phyloP scores from a whole-genome alignment of 2,797 vertebrate genomes.

The Catostomus latipinnis region DNA sequence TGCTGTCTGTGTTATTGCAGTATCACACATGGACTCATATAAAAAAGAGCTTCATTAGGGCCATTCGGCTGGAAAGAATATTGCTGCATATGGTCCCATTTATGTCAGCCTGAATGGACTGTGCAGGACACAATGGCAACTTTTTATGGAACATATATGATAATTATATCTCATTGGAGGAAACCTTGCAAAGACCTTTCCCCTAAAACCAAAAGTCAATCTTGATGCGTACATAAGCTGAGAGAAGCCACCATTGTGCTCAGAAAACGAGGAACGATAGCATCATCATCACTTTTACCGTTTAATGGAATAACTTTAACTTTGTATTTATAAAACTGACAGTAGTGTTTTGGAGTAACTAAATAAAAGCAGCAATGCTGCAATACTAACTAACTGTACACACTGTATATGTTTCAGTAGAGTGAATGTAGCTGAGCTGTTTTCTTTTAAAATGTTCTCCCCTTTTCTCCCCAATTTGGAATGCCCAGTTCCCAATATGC shows the following conservation, averaged over 20 bases:
- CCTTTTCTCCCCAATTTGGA: too few species aligned
- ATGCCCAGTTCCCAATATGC: too few species aligned
- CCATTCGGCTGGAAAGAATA: conserved; percentile 65
- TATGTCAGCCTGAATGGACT: conserved; percentile 58
- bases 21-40: conserved; percentile 54
- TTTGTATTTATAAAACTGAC: neutral
- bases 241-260: neutral
- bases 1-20: conserved; percentile 56
- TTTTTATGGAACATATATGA: conserved; percentile 52
- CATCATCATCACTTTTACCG: neutral
- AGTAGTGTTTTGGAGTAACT: neutral
- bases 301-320: neutral
- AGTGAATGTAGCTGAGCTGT: too few species aligned
- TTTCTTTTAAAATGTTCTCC: too few species aligned
- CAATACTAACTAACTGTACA: too few species aligned
- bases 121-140: conserved; percentile 50
- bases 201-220: neutral
- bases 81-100: conserved; percentile 62
- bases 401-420: too few species aligned
- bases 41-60: conserved; percentile 58
- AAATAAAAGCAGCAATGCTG: too few species aligned
- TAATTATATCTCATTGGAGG: conserved; percentile 60
- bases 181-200: neutral
- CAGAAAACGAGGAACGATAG: neutral
- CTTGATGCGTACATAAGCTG: conserved; percentile 12